phyloP scores from a whole-genome alignment of 2,888 invertebrate genomes.

The Watsonalla binaria region DNA sequence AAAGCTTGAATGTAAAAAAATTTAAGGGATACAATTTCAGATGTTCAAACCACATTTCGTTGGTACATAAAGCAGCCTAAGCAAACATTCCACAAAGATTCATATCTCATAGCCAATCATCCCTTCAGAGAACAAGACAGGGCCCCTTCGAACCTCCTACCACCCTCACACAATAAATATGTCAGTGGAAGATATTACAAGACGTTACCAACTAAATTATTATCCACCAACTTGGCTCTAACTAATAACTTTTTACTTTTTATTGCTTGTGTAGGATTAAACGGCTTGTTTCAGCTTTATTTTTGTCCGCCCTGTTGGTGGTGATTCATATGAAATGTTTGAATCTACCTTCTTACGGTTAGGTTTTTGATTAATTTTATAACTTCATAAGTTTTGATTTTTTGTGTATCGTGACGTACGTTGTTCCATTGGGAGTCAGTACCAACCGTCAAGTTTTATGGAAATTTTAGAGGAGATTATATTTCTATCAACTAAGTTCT shows the following conservation, averaged over 20 bases:
- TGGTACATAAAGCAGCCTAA: neutral
- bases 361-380: too few species aligned
- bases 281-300: slow-evolving; percentile 32
- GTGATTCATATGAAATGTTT: slow-evolving; percentile 1
- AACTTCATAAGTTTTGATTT: too few species aligned
- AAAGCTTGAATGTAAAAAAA: too few species aligned
- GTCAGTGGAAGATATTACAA: slow-evolving; percentile 73
- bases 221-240: slow-evolving; percentile 62
- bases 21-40: neutral
- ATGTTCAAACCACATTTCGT: neutral
- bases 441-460: too few species aligned
- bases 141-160: slow-evolving; percentile 43
- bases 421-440: too few species aligned
- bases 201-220: slow-evolving; percentile 72
- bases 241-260: slow-evolving; percentile 72
- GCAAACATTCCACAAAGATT: neutral
- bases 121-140: slow-evolving; percentile 11
- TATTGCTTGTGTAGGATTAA: slow-evolving; percentile 56
- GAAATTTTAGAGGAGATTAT: too few species aligned
- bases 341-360: neutral
- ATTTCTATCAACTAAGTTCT: too few species aligned
- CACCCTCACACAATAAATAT: slow-evolving; percentile 74
- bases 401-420: too few species aligned
- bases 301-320: slow-evolving; percentile 28
- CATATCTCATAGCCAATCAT: neutral